Evolutionary conservation across 2,797 vertebrate species (phyloP).

Genomic region (Hydrolagus colliei): DNA sequence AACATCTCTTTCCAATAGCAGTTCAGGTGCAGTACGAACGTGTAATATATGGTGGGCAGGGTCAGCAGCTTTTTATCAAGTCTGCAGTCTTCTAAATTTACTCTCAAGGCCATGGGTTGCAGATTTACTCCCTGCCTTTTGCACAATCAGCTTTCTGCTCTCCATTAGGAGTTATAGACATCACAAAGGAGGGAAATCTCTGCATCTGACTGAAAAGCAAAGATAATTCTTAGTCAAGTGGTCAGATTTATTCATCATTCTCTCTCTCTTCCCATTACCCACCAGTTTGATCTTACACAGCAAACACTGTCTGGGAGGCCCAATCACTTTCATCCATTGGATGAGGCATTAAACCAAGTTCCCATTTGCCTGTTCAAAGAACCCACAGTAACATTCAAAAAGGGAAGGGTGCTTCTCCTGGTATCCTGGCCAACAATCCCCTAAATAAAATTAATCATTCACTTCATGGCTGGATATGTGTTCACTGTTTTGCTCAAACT

Average conservation of each 20-base stretch:
- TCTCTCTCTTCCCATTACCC: background rate
- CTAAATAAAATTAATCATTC: too few species aligned
- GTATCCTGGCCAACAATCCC: too few species aligned
- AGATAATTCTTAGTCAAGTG: background rate
- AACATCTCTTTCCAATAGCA: conserved; percentile 48
- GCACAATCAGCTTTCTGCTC: background rate
- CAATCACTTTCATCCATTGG: too few species aligned
- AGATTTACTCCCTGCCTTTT: background rate
- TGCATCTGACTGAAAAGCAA: background rate
- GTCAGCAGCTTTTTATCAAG: background rate
- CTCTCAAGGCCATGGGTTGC: background rate
- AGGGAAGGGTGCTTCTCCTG: too few species aligned
- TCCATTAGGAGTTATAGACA: background rate
- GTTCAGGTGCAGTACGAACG: conserved; percentile 33
- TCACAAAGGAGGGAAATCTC: background rate
- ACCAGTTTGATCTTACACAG: background rate
- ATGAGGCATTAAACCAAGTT: too few species aligned
- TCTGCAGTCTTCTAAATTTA: background rate
- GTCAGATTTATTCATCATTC: background rate
- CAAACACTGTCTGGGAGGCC: too few species aligned
- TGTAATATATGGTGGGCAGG: background rate
- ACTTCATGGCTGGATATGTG: too few species aligned
- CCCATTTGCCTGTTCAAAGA: too few species aligned
- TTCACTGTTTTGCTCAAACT: too few species aligned
- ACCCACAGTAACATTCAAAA: too few species aligned